Conservation (phyloP, 2,797 vertebrate species). For the Pseudochirops cupreus region DNA sequence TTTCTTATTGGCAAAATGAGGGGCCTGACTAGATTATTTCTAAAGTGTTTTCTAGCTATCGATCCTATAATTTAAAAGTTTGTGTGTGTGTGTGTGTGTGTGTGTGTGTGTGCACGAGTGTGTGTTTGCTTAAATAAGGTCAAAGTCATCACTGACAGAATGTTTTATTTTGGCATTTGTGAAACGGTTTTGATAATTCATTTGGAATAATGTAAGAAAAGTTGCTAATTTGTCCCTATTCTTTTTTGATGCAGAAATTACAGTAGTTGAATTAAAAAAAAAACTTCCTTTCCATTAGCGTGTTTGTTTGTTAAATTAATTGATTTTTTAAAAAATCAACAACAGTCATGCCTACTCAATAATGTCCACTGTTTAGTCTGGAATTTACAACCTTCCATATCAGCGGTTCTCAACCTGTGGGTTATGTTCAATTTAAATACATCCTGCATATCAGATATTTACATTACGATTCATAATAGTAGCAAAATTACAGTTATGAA, state of each 20-base stretch:
- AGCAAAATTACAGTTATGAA: too few species aligned
- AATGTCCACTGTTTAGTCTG: background rate
- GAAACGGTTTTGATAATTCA: background rate
- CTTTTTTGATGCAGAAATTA: background rate
- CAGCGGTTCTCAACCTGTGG: background rate
- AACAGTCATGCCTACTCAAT: background rate
- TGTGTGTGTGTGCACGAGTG: too few species aligned
- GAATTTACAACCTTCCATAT: background rate
- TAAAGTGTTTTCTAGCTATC: background rate
- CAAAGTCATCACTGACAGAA: background rate
- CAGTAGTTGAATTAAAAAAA: background rate
- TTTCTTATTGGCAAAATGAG: background rate
- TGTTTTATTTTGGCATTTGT: background rate
- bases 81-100: too few species aligned
- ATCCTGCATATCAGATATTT: too few species aligned
- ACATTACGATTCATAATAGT: too few species aligned
- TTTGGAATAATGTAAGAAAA: background rate
- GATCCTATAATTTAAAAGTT: background rate
- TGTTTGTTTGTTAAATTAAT: background rate
- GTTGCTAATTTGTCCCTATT: background rate
- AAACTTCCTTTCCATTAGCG: background rate
- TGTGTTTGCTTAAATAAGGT: background rate
- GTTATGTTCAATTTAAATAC: too few species aligned
- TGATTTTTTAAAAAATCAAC: background rate
- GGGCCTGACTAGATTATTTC: background rate